phyloP scores from a whole-genome alignment of 2,797 vertebrate genomes.

The Morelia viridis region DNA sequence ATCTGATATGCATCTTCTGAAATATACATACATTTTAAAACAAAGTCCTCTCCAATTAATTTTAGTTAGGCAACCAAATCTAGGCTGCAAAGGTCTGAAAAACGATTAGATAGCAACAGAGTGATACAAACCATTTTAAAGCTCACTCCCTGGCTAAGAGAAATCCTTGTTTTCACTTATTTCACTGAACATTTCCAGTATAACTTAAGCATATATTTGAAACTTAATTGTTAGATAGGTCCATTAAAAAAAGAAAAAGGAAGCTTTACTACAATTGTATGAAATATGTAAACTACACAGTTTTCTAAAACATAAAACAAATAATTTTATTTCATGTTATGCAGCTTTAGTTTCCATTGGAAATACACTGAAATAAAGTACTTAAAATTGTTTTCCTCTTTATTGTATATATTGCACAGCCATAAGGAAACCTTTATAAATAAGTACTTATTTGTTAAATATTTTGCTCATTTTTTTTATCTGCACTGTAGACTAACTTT shows the following conservation, averaged over 20 bases:
- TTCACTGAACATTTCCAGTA: neutral
- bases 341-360: conserved; percentile 32
- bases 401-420: conserved; percentile 21
- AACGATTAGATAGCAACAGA: neutral
- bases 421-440: conserved; percentile 14
- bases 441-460: conserved; percentile 51
- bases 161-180: neutral
- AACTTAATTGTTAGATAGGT: neutral
- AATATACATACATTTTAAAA: neutral
- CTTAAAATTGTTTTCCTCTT: conserved; percentile 29
- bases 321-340: conserved; percentile 41
- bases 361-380: conserved; percentile 41
- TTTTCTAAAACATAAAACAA: conserved; percentile 40
- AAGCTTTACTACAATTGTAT: neutral
- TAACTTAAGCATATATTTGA: neutral
- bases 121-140: neutral
- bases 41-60: neutral
- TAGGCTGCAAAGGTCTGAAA: neutral
- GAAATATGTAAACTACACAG: neutral
- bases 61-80: neutral
- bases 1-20: neutral
- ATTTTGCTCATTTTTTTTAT: conserved; percentile 57
- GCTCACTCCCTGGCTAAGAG: neutral
- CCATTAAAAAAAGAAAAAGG: neutral
- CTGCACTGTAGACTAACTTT: conserved; percentile 65